Evolutionary conservation across 2,888 invertebrate genomes (phyloP), one percentile per base, ranked within the genome.

Genomic region (Catocala sponsa): DNA sequence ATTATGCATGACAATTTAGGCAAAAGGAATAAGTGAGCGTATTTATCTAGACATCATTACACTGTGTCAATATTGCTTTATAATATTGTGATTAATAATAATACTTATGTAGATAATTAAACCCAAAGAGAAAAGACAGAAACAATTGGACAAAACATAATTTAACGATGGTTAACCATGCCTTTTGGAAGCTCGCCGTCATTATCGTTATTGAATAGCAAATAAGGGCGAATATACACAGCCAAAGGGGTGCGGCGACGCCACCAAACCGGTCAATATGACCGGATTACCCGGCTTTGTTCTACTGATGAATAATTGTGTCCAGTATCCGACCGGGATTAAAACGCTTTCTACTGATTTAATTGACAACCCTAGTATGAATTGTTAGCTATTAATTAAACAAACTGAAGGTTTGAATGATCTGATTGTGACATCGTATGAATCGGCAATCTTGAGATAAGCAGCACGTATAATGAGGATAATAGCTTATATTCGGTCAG

Each of bases 231-330:
- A 70, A 72, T 72, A 81, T 64, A 77, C 76, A 78, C 64, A 66
- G 57, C 65, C 68, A 72, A 74, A 76, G 77, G 75, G 78, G 78
- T 75, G 82, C 79, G 77, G 73, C 77, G 76, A 72, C 72, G 81
- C 78, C 70, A 76, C 82, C 80, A 72, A 82, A 83, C 87, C 86
- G 89, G 90, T 92, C 91, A 91, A 91, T 92, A 91, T 83, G 83
- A 76, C 80, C 81, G 90, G 91, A 90, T 93, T 91, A 92, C 85
- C 80, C 79, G 84, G 92, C 89, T 91, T 91, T 91, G 89, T 91
- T 82, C 84, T 81, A 81, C 89, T 91, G 91, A 92, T 92, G 92
- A 93, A 92, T 93, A 92, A 92, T 91, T 91, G 90, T 91, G 91
- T 90, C 91, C 91, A 86, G 83, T 85, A 82, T 83, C 87, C 90